Evolutionary conservation across 2,113 vertebrate species (phyloP).

Genomic region (Felis chaus): DNA sequence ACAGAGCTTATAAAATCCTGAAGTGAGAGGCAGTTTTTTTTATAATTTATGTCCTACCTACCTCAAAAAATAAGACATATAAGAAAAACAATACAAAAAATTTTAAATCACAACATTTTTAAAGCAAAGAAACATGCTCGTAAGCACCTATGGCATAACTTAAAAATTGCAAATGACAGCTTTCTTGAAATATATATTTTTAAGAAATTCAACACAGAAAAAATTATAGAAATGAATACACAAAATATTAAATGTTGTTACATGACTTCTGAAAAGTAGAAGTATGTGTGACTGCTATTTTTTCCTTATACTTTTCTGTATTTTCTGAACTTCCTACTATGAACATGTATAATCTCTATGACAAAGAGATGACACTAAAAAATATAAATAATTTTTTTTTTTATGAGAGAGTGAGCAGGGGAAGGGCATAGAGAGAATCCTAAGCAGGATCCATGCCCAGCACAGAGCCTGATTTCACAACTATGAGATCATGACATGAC

Average conservation of each 20-base stretch:
- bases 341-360: neutral
- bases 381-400: neutral
- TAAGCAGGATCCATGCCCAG: no score
- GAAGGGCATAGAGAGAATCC: no score
- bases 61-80: neutral
- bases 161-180: neutral
- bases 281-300: neutral
- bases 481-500: no score
- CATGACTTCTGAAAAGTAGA: neutral
- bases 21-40: neutral
- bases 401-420: no score
- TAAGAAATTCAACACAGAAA: neutral
- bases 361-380: neutral
- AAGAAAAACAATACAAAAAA: conserved; percentile 7
- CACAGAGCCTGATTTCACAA: no score
- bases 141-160: neutral
- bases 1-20: neutral
- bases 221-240: neutral
- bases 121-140: neutral
- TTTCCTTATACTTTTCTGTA: neutral
- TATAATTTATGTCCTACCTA: neutral
- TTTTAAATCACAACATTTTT: neutral
- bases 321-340: neutral
- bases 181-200: neutral
- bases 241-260: neutral